Evolutionary conservation across 2,113 vertebrate species (phyloP).

Genomic region (Phrynosoma blainvillii): DNA sequence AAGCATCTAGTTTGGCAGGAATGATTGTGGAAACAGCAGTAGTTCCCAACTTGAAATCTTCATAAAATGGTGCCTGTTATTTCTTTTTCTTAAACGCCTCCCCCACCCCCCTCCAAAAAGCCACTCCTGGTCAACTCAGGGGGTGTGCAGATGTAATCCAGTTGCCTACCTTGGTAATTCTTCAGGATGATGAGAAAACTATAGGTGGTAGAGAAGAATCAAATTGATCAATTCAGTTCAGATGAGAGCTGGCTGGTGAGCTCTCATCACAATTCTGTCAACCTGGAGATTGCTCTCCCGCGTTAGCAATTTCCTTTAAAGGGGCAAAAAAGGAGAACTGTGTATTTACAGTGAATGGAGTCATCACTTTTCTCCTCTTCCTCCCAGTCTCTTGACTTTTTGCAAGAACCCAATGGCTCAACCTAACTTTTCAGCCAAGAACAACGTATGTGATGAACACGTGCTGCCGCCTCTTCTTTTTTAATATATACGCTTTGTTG

Average conservation of each 20-base stretch:
- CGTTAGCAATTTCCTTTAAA: background rate
- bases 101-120: background rate
- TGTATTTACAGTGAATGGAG: background rate
- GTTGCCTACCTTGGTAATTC: slow-evolving; percentile 44
- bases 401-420: slow-evolving; percentile 53
- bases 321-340: background rate
- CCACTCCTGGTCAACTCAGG: background rate
- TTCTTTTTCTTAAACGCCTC: background rate
- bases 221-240: background rate
- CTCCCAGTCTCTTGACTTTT: background rate
- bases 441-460: slow-evolving; percentile 59
- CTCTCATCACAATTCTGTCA: slow-evolving; percentile 13
- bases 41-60: background rate
- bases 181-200: slow-evolving; percentile 38
- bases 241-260: background rate
- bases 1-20: background rate
- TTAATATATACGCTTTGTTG: background rate
- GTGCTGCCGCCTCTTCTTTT: slow-evolving; percentile 22
- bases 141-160: background rate
- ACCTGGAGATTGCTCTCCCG: slow-evolving; percentile 38
- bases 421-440: slow-evolving; percentile 54
- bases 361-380: background rate
- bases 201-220: background rate
- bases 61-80: background rate
- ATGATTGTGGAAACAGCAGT: background rate